Percentiles rank a stretch among this genome's conserved stretches.
Evolutionary conservation across 2,888 invertebrate species (phyloP).

Genomic region (Melikaiella ostensackeni): DNA sequence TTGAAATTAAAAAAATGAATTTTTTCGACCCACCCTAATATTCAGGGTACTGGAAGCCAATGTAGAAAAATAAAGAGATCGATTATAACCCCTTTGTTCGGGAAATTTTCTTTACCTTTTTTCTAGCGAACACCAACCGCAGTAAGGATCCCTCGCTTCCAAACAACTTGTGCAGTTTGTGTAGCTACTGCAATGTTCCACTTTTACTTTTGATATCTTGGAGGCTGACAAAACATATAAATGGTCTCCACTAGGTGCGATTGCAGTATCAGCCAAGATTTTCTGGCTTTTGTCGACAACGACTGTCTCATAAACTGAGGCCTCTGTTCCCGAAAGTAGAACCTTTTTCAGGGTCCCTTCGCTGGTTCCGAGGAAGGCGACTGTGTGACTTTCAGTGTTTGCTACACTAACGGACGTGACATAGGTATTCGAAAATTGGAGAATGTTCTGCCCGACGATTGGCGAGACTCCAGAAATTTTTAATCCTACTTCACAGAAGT

Average conservation of each 20-base stretch:
- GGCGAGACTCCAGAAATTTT: slow-evolving; percentile 95
- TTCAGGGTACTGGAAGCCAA: no score
- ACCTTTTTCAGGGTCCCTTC: slow-evolving; percentile 93
- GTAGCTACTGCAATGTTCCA: slow-evolving; percentile 92
- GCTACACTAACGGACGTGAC: slow-evolving; percentile 92
- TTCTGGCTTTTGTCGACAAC: slow-evolving; percentile 87
- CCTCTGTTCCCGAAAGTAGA: slow-evolving; percentile 84
- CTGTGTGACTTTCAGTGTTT: slow-evolving; percentile 93
- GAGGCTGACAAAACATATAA: slow-evolving; percentile 90
- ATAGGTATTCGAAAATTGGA: slow-evolving; percentile 88
- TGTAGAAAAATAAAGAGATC: no score
- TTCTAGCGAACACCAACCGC: slow-evolving; percentile 97
- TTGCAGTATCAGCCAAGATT: slow-evolving; percentile 91
- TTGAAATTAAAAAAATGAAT: no score
- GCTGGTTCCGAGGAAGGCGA: slow-evolving; percentile 95
- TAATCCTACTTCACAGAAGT: slow-evolving; percentile 94
- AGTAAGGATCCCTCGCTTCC: slow-evolving; percentile 94
- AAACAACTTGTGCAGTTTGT: slow-evolving; percentile 93
- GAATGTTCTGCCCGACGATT: slow-evolving; percentile 86
- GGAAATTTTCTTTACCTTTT: slow-evolving; percentile 80
- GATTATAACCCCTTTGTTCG: no score
- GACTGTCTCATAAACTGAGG: slow-evolving; percentile 92
- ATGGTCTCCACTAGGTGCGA: slow-evolving; percentile 90
- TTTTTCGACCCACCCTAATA: no score
- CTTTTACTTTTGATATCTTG: slow-evolving; percentile 87